These are phyloP conservation scores for Anoplopoma fimbria DNA, from an alignment of 2,113 vertebrate genomes.

Conservation along the genomic window DNA sequence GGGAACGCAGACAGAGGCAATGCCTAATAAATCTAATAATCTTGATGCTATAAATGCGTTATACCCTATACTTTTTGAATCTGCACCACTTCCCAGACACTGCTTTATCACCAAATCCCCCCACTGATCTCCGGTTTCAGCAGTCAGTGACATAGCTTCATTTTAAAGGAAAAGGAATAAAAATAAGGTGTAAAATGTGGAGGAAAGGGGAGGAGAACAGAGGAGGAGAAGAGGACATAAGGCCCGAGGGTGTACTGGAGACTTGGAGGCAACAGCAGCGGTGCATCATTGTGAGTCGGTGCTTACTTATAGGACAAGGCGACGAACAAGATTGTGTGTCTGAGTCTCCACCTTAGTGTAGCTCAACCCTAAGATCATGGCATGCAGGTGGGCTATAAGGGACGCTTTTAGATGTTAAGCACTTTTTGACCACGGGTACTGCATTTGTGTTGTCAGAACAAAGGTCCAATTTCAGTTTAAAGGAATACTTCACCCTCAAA, in stretches of 20 bases:
- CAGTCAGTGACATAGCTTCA: constrained; percentile 11
- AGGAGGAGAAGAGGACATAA: constrained; percentile 30
- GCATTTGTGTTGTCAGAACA: no score
- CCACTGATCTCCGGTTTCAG: constrained; percentile 25
- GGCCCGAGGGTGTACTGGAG: constrained; percentile 53
- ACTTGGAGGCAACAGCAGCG: constrained; percentile 36
- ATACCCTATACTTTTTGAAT: constrained; percentile 12
- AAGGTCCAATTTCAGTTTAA: no score
- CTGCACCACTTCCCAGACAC: neutral
- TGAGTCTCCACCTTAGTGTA: neutral
- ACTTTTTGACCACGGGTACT: neutral
- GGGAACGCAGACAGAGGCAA: neutral
- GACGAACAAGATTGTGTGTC: constrained; percentile 35
- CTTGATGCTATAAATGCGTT: constrained; percentile 12
- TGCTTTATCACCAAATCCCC: constrained; percentile 1
- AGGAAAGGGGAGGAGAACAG: neutral
- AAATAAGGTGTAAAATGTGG: constrained; percentile 8
- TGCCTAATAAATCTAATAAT: constrained; percentile 6
- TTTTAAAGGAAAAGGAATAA: constrained; percentile 40
- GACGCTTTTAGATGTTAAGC: neutral
- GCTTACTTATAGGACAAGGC: constrained; percentile 49
- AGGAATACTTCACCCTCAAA: no score
- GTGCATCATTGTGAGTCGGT: constrained; percentile 69
- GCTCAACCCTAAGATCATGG: neutral
- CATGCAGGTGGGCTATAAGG: neutral